Conservation (phyloP, 2,113 vertebrate species). For the Lepus europaeus region DNA sequence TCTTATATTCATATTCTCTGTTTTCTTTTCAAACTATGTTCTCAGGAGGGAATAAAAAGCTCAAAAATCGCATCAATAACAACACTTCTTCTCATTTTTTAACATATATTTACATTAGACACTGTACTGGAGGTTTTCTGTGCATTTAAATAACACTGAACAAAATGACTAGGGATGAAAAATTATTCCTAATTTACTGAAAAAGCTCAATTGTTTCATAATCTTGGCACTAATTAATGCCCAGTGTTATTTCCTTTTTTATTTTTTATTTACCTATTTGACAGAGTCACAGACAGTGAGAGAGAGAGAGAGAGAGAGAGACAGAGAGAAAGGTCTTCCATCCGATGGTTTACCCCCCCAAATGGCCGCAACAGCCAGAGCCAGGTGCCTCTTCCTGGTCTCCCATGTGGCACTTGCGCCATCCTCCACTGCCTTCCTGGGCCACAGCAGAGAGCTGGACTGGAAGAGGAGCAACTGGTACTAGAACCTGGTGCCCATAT, state of each 20-base stretch:
- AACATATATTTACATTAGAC: neutral
- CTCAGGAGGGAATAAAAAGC: neutral
- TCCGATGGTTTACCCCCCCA: too few species aligned
- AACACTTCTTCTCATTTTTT: neutral
- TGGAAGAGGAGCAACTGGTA: too few species aligned
- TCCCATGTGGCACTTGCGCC: too few species aligned
- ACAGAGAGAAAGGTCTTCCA: too few species aligned
- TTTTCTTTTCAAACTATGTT: slow-evolving; percentile 5
- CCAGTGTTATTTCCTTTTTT: neutral
- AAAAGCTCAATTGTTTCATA: neutral
- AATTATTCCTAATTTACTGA: neutral
- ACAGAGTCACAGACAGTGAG: too few species aligned
- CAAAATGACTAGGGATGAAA: neutral
- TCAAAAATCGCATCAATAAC: neutral
- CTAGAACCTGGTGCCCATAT: too few species aligned
- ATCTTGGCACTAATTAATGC: neutral
- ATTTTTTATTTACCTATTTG: too few species aligned
- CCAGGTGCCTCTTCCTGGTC: too few species aligned
- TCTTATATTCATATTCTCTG: neutral
- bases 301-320: too few species aligned
- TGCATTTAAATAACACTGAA: neutral
- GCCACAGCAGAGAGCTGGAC: too few species aligned
- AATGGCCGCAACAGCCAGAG: too few species aligned
- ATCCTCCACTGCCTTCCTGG: too few species aligned
- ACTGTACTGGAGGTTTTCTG: neutral